Base-by-base conservation (phyloP, 1,140 invertebrate species). In the Ceratina calcarata region DNA sequence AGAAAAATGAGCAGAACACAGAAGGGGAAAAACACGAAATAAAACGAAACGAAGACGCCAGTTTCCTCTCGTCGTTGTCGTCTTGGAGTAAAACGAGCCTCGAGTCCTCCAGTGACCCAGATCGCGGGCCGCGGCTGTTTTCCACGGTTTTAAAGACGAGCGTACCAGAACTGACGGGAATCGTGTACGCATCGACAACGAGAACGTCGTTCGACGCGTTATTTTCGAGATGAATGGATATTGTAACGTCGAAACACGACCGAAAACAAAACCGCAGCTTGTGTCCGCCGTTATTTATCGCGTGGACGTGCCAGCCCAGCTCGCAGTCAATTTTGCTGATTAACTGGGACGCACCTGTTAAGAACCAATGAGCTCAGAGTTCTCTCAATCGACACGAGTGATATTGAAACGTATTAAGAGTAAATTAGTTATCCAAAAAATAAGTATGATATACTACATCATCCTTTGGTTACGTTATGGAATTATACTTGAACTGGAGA, bases 211-310 rank as follows among this genome's bases (percentile, higher is more conserved):
- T 49, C 75, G 57, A 70, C 22, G 15, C 8, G 49, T 71, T 71
- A 71, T 78, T 27, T 71, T 71, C 67, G 27, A 32, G 53, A 78
- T 70, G 62, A 78, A 71, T 62, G 68, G 58, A 62, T 53, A 71
- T 62, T 24, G 67, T 37, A 7, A 1, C 13, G 45, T 10, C 18
- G 27, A 22, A 58, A 77, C 75, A 22, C 20, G 58, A 13, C 8
- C 3, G 15, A 16, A 18, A 62, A 78, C 57, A 78, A 64, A 78
- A 53, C n/a, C 57, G 3, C 18, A 3, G n/a, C 45, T 13, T 45
- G 24, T 61, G 49, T n/a, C 37, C 10, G 2, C 13, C 37, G 45
- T 51, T 71, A 70, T 78, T 78, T 61, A 70, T 71, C 69, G 60
- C 49, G 58, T 53, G 18, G 70, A 78, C 49, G 49, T 12, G 15